Percentiles rank a stretch among this genome's conserved stretches.
These are phyloP conservation scores for Subacronicta megacephala DNA, from an alignment of 2,888 invertebrate genomes.

Conservation along the genomic window DNA sequence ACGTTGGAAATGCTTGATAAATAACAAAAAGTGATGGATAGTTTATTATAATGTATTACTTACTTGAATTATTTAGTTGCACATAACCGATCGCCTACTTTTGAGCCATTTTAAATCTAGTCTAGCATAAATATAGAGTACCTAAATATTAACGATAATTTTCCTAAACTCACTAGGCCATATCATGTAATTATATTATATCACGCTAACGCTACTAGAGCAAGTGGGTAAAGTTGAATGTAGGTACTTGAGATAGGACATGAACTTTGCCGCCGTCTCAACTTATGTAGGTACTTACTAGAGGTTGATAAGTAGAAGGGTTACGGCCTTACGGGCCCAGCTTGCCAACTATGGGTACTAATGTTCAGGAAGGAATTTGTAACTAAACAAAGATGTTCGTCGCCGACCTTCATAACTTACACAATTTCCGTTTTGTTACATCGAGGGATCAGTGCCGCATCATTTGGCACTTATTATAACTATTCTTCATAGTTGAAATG, in stretches of 20 bases:
- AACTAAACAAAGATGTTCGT: slow-evolving; percentile 30
- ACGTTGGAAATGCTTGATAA: slow-evolving; percentile 8
- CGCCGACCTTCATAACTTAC: slow-evolving; percentile 34
- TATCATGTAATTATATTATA: slow-evolving; percentile 53
- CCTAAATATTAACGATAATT: slow-evolving; percentile 51
- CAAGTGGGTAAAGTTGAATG: slow-evolving; percentile 11
- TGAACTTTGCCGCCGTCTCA: slow-evolving; percentile 13
- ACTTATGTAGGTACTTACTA: slow-evolving; percentile 31
- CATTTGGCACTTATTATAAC: slow-evolving; percentile 22
- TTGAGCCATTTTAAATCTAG: slow-evolving; percentile 37
- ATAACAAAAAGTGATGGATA: background rate
- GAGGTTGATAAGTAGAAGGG: slow-evolving; percentile 41
- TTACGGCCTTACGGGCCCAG: slow-evolving; percentile 11
- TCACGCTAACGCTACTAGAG: slow-evolving; percentile 45
- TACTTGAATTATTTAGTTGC: slow-evolving; percentile 24
- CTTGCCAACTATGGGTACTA: slow-evolving; percentile 38
- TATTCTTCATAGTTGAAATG: too few relatives aligned
- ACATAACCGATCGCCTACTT: slow-evolving; percentile 23
- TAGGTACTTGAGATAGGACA: slow-evolving; percentile 22
- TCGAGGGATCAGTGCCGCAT: slow-evolving; percentile 24
- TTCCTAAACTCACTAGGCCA: slow-evolving; percentile 42
- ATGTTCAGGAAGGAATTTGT: slow-evolving; percentile 37
- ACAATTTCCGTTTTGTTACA: slow-evolving; percentile 44
- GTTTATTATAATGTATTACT: too few relatives aligned
- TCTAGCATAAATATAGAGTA: slow-evolving; percentile 40